These are phyloP conservation scores for Ageneiosus marmoratus DNA, from an alignment of 2,113 vertebrate genomes.

Conservation along the genomic window DNA sequence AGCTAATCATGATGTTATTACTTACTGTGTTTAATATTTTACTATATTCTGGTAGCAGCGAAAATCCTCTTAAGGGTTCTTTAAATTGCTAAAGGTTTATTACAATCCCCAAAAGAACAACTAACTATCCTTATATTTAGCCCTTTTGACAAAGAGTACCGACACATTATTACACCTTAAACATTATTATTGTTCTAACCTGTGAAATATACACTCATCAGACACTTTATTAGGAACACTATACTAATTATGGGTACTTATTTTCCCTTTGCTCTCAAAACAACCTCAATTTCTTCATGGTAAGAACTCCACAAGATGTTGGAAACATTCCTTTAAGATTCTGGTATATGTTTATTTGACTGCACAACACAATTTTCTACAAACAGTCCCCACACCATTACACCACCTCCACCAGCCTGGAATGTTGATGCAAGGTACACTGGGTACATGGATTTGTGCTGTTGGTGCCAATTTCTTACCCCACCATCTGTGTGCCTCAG, in stretches of 20 bases:
- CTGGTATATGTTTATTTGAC: not conserved
- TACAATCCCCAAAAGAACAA: not conserved
- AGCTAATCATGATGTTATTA: slow-evolving; percentile 18
- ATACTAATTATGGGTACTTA: not conserved
- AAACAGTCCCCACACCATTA: not conserved
- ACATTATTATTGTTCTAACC: not conserved
- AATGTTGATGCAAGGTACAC: too few relatives aligned
- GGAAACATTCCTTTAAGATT: not conserved
- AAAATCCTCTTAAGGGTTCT: not conserved
- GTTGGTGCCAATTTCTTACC: not conserved
- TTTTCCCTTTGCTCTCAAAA: not conserved
- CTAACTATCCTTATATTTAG: not conserved
- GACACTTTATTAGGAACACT: not conserved
- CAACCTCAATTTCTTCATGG: not conserved
- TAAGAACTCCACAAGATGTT: not conserved
- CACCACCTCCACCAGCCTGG: not conserved
- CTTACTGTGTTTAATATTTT: slow-evolving; percentile 5
- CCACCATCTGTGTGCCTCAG: not conserved
- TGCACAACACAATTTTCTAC: too few relatives aligned
- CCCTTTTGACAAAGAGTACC: too few relatives aligned
- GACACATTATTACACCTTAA: not conserved
- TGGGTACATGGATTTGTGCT: not conserved
- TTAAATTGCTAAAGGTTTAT: not conserved
- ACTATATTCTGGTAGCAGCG: not conserved
- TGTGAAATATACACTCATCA: not conserved